Conservation (phyloP, 2,888 invertebrate species). For the Sesamia inferens region DNA sequence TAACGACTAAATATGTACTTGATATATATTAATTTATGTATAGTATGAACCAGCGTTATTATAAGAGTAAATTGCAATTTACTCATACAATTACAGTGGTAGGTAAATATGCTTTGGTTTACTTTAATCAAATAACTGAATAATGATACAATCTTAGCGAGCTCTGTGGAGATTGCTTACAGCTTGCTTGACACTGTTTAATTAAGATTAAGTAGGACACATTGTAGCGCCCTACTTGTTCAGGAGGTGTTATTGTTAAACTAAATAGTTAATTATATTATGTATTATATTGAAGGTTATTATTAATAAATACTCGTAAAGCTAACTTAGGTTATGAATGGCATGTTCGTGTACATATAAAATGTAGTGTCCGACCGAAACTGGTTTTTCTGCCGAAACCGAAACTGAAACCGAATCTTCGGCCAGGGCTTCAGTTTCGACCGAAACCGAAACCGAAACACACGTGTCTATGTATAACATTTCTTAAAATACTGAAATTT, state of each 20-base stretch:
- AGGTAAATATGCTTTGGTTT: neutral
- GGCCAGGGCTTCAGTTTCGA: too few species aligned
- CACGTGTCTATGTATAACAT: too few species aligned
- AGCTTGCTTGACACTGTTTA: conserved; percentile 1
- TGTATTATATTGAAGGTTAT: conserved; percentile 31
- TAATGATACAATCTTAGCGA: neutral
- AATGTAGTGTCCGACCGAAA: too few species aligned
- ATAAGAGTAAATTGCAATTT: neutral
- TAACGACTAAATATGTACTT: neutral
- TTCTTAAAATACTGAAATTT: too few species aligned
- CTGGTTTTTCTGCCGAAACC: too few species aligned
- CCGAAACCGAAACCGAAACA: too few species aligned
- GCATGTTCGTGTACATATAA: too few species aligned
- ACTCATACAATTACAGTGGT: neutral
- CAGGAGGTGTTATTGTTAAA: conserved; percentile 41
- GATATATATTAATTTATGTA: conserved; percentile 44
- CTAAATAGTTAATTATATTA: conserved; percentile 45
- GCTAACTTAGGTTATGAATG: conserved; percentile 26
- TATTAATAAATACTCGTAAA: conserved; percentile 22
- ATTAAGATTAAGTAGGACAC: too few species aligned
- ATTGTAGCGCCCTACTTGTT: neutral
- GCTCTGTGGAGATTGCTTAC: conserved; percentile 11
- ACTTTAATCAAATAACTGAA: neutral
- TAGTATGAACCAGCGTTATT: neutral
- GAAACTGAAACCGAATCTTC: too few species aligned